phyloP scores from a whole-genome alignment of 2,113 vertebrate genomes.

The Rhabdornis inornatus region DNA sequence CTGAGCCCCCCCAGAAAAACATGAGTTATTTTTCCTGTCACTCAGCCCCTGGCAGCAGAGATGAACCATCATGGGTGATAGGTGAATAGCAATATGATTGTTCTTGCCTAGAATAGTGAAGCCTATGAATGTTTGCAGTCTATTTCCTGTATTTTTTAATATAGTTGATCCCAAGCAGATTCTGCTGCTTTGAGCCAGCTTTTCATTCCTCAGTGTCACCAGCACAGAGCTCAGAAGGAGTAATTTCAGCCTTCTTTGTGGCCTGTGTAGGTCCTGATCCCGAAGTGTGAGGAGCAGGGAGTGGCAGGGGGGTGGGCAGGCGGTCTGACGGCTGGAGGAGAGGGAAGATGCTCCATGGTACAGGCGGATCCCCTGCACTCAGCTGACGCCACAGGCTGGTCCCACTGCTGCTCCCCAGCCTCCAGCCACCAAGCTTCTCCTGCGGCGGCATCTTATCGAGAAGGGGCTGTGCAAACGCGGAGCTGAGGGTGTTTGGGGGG shows the following conservation, averaged over 20 bases:
- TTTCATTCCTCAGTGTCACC: neutral
- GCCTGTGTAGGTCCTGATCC: neutral
- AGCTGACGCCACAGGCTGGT: neutral
- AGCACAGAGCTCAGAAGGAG: neutral
- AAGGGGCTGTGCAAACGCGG: accelerated
- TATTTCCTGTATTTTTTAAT: neutral
- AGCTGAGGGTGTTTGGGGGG: neutral
- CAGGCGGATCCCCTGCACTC: neutral
- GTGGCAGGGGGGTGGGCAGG: neutral
- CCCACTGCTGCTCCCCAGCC: neutral
- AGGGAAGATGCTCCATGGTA: accelerated
- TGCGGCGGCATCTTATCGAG: neutral
- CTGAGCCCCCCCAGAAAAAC: accelerated
- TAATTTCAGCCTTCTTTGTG: neutral
- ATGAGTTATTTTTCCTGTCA: neutral
- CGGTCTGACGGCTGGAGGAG: neutral
- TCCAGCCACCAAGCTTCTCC: neutral
- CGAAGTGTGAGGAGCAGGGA: neutral
- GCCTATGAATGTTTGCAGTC: neutral
- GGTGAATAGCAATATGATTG: neutral
- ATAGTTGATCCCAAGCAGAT: neutral
- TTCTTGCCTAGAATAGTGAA: neutral
- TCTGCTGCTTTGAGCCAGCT: neutral
- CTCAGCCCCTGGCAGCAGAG: neutral
- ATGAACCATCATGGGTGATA: neutral